Base-by-base conservation (phyloP, 2,888 invertebrate species). In the Pantelozetes paolii region DNA sequence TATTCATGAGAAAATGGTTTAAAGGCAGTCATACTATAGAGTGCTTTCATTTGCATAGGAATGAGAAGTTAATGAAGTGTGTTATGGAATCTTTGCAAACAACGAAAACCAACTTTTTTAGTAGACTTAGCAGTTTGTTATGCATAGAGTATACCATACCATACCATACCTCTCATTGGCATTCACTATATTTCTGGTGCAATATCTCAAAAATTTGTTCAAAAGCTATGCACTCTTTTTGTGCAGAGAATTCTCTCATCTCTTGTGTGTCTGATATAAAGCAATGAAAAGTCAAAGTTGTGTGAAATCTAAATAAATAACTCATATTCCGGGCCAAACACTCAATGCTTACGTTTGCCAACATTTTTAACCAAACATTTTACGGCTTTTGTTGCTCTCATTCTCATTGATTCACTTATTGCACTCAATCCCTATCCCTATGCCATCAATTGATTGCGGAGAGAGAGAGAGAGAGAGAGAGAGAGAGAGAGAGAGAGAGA, bases 21-120 rank as follows among this genome's bases (percentile, higher is more conserved):
- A 23, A 57, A 54, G 23, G 57, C 57, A 57, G 30, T 30, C 57
- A 36, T 36, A 30, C 36, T 64, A 40, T 36, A 36, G 40, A 64
- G 64, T 36, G 54, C 36, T 50, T 77, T 77, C 76, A 78, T 77
- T 78, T 77, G 78, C 77, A 77, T 77, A 73, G 76, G 77, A 77
- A 78, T 77, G 77, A 77, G 77, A 77, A 77, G 77, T 78, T 77
- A 78, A 78, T 78, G 78, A 78, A 77, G 76, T 78, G 77, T 76
- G 76, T 77, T 76, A 77, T 77, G 77, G 78, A 76, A 77, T 77
- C 76, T 74, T 76, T 74, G n/a, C 76, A 77, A 77, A 76, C 78
- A 77, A 77, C 77, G 76, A 2, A 69, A 69, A 69, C 73, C 75
- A 76, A 75, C 26, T 69, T 64, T 64, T 54, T 57, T 23, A 57